These are phyloP conservation scores for Nomada lathburiana DNA, from an alignment of 2,888 invertebrate species.

Conservation along the genomic window DNA sequence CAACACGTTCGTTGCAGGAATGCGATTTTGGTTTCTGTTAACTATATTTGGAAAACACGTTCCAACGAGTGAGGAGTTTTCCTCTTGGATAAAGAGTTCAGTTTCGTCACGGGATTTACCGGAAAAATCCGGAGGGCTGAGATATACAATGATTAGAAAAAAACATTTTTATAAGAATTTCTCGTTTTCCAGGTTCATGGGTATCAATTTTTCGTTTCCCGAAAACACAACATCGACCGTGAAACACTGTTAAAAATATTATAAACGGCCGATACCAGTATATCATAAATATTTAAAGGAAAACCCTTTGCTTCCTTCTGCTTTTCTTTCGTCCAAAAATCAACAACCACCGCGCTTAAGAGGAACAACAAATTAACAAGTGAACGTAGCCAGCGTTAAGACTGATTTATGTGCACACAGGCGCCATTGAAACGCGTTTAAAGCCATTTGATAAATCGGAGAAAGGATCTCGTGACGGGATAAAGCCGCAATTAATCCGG, in stretches of 20 bases:
- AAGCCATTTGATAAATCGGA: not conserved
- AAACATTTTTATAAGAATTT: not conserved
- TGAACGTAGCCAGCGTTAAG: not conserved
- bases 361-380: not conserved
- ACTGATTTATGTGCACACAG: not conserved
- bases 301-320: no score
- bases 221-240: no score
- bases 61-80: not conserved
- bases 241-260: no score
- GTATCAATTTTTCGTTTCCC: no score
- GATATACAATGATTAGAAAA: not conserved
- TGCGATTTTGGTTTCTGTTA: not conserved
- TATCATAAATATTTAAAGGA: no score
- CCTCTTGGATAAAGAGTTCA: not conserved
- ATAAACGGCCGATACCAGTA: no score
- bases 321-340: no score
- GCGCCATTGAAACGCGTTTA: not conserved
- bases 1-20: not conserved
- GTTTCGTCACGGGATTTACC: not conserved
- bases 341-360: no score
- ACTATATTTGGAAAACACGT: not conserved
- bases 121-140: no score
- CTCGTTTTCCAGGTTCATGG: no score
- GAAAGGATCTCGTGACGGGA: slow-evolving; percentile 10
- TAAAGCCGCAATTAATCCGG: slow-evolving; percentile 24